Base-by-base conservation (phyloP, 2,797 vertebrate genomes). In the Cyclopterus lumpus region DNA sequence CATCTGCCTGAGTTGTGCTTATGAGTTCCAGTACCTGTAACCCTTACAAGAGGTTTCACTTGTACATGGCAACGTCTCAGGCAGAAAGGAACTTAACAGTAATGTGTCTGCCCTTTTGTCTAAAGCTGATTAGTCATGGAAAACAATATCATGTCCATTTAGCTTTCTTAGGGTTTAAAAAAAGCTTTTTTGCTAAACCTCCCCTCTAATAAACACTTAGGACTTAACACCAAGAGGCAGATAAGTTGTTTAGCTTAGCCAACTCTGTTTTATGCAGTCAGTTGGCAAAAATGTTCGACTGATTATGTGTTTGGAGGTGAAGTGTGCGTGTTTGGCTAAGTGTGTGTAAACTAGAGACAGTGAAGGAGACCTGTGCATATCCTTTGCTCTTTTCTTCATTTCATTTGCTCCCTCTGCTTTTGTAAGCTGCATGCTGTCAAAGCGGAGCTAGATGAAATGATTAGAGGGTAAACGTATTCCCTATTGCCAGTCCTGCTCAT, bases 171-270 rank as follows among this genome's bases (percentile, higher is more conserved):
- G 32, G 73, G 61, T 81, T 64, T 75, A 16, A 87, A 90, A 90
- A 91, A 95, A 93, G 82, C 89, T 87, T 92, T 85, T 92, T 93
- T 88, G 64, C 80, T 75, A 80, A 93, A 92, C 61, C 87, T 91
- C 81, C 82, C 75, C 78, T 93, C 92, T 90, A 93, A 93, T 91
- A 77, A 92, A 88, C 75, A 89, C 90, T 94, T 88, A 92, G 83
- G 76, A 86, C 83, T 91, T 88, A 87, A 80, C 72, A 88, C 82
- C 51, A 73, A 65, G 67, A 68, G 46, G 48, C 38, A 83, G 66
- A 73, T 61, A 85, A 80, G 75, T 90, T 75, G 58, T 59, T 68
- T 67, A 75, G 92, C 77, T 94, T 87, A 91, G 68, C 73, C 67
- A 24, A 63, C 71, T 88, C 49, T 80, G 80, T 66, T 69, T 78